Evolutionary conservation across 2,113 vertebrate genomes (phyloP), one percentile per base, ranked within the genome.

Genomic region (Plecotus auritus): DNA sequence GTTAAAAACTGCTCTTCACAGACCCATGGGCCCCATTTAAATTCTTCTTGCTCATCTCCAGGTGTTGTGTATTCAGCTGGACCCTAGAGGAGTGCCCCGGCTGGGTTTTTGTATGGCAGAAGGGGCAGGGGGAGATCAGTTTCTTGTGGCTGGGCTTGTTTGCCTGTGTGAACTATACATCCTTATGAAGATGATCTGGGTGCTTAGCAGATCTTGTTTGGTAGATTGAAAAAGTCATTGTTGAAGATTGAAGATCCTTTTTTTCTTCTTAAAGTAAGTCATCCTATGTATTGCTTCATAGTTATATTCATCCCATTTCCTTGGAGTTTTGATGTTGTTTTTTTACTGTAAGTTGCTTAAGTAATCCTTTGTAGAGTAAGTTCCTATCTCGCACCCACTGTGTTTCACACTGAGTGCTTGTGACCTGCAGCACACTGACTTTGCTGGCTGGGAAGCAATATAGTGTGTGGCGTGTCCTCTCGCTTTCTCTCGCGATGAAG

Each of bases 291-390:
- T 92, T 35, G 78, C 64, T 80, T 94, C 20, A 0, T 85, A 69
- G 96, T 97, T 70, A 91, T 91, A 95, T 97, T 92, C 95, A 92
- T 76, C 64, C 77, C 88, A 54, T 83, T 94, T 96, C 92, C 66
- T 89, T 84, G 78, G 67, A 95, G 96, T 97, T 95, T 96, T 82
- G 92, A 95, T 97, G 96, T 93, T 97, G 91, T 90, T 97, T 96
- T 96, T 96, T 96, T 85, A 94, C 95, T 97, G 97, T 97, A 93
- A 97, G 97, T 95, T 97, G 97, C 94, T 96, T 96, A 97, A 94
- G 97, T 86, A 95, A 69, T 97, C 96, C 97, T 97, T 96, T 96
- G 95, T 97, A 89, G 95, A 94, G 94, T 94, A 94, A 96, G 95
- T 96, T 95, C 92, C 77, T 97, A 92, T 90, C 95, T 70, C 88